Percentiles rank a stretch among this genome's conserved stretches.
phyloP scores from a whole-genome alignment of 2,888 invertebrate genomes.

The Orchesellides sinensis region DNA sequence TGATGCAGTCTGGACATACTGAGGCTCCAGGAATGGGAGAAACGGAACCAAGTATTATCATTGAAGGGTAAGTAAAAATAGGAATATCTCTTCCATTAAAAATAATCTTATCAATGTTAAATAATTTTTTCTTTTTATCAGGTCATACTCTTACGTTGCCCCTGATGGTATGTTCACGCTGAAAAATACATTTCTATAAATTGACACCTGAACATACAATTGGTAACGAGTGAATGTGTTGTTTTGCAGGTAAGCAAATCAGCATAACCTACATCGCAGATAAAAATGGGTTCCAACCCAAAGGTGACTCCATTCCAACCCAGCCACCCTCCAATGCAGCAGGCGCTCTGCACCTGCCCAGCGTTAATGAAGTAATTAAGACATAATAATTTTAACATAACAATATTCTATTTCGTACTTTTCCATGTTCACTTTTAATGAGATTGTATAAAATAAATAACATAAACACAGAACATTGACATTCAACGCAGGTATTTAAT shows the following conservation, averaged over 20 bases:
- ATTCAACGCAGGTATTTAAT: too few relatives aligned
- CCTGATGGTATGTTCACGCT: constrained; percentile 66
- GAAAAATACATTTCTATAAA: constrained; percentile 1
- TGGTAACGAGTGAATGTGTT: background rate
- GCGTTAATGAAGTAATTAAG: too few relatives aligned
- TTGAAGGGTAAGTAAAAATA: constrained; percentile 54
- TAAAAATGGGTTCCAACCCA: constrained; percentile 63
- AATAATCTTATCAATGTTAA: background rate
- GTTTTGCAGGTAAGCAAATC: constrained; percentile 47
- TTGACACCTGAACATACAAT: background rate
- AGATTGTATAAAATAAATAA: too few relatives aligned
- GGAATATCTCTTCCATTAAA: background rate
- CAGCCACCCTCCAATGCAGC: background rate
- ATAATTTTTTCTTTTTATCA: constrained; percentile 3
- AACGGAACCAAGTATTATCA: constrained; percentile 58
- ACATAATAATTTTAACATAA: too few relatives aligned
- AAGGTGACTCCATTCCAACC: constrained; percentile 61
- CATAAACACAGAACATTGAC: too few relatives aligned
- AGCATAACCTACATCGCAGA: constrained; percentile 65
- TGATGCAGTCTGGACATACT: constrained; percentile 67
- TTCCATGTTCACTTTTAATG: too few relatives aligned
- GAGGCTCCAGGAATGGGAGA: constrained; percentile 64
- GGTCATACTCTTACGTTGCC: constrained; percentile 63
- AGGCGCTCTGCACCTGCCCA: constrained; percentile 19
- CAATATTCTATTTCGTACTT: too few relatives aligned